Evolutionary conservation across 2,888 invertebrate species (phyloP), one percentile per base, ranked within the genome.

Genomic region (Ceratothoa steindachneri): DNA sequence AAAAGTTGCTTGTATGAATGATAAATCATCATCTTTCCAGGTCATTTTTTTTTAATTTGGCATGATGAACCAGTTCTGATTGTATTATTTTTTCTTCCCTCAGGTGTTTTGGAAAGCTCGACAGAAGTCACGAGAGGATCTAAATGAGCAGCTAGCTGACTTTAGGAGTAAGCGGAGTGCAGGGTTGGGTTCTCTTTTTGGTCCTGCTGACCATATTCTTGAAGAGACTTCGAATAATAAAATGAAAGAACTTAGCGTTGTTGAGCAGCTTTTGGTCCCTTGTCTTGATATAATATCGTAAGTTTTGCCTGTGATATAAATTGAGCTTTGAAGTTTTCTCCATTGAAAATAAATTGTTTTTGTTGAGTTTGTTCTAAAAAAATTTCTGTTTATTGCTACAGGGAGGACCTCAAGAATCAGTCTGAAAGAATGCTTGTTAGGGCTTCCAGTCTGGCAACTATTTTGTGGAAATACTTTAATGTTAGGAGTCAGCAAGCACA

Each of bases 141-240:
- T 95, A 69, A 89, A 90, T 70, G 90, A 90, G 81, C 91, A 92
- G 82, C 86, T 96, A 69, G 89, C 89, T 30, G 94, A 95, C 84
- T 93, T 93, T 85, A 91, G 95, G 83, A 91, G 91, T 81, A 96
- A 96, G 85, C 87, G 95, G 81, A 93, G 91, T 51, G 91, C 95
- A 41, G 97, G 97, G 1, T 86, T 97, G 76, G 95, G 92, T 15
- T 91, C 91, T 68, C 88, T 97, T 81, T 97, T 93, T 85, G 97
- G 96, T 0, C 93, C 95, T 0, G 88, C 89, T 27, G 95, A 95
- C 85, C 87, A 89, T 75, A 89, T 91, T 81, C 87, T 94, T 2
- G 89, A 91, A 81, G 90, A 92, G 83, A 91, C 92, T 80, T 90
- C 90, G 83, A 89, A 90, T 74, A 94, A 95, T 83, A 91, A 90